phyloP scores from a whole-genome alignment of 2,113 vertebrate genomes.

The Sinocyclocheilus anophthalmus region DNA sequence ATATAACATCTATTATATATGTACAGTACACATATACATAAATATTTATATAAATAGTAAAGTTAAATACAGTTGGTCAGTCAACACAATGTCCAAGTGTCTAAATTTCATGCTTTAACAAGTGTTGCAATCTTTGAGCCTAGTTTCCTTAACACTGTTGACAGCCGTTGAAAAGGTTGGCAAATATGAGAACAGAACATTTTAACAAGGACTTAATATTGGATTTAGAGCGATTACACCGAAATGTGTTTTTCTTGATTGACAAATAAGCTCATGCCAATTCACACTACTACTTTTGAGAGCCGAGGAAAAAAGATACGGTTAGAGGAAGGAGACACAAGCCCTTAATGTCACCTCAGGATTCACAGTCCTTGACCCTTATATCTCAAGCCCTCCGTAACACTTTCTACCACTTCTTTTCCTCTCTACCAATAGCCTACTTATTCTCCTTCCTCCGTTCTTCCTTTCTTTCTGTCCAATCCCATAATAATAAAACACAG shows the following conservation, averaged over 20 bases:
- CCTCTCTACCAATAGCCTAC: conserved; percentile 23
- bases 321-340: conserved; percentile 6
- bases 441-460: conserved; percentile 42
- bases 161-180: not conserved
- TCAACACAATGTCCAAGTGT: conserved; percentile 8
- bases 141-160: not conserved
- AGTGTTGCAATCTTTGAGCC: not conserved
- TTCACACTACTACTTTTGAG: not conserved
- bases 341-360: conserved; percentile 24
- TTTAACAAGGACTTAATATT: conserved; percentile 12
- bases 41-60: not conserved
- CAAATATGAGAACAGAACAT: conserved; percentile 13
- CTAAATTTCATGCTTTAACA: not conserved
- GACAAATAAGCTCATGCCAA: conserved; percentile 5
- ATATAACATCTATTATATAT: not conserved
- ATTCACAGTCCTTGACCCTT: conserved; percentile 14
- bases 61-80: not conserved
- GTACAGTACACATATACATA: not conserved
- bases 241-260: conserved; percentile 9
- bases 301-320: not conserved
- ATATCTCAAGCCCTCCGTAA: not conserved
- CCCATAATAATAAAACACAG: conserved; percentile 72
- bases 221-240: conserved; percentile 2
- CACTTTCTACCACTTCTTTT: conserved; percentile 20
- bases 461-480: conserved; percentile 25